Evolutionary conservation across 2,113 vertebrate species (phyloP).

Genomic region (Sceloporus tristichus): DNA sequence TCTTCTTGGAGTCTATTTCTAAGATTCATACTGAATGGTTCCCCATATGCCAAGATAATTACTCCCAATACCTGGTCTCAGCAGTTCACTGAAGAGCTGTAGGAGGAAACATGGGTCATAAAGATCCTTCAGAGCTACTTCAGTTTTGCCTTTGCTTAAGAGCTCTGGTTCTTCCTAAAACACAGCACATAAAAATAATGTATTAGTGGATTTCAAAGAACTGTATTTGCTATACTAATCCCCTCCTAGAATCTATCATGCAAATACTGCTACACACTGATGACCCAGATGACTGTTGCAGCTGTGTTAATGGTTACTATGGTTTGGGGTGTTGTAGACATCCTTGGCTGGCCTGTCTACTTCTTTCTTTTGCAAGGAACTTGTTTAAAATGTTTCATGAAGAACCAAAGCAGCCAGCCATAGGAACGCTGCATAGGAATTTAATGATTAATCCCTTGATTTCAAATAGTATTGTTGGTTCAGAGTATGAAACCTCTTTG

Average conservation of each 20-base stretch:
- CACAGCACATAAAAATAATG: constrained; percentile 30
- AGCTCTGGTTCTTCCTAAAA: constrained; percentile 77
- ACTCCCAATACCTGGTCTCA: constrained; percentile 84
- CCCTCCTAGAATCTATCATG: background rate
- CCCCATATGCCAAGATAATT: background rate
- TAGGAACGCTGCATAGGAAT: background rate
- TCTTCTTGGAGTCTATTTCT: background rate
- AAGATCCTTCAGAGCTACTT: constrained; percentile 73
- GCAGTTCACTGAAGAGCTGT: constrained; percentile 90
- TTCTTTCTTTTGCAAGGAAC: background rate
- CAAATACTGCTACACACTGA: background rate
- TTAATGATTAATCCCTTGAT: background rate
- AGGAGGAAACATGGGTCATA: constrained; percentile 95
- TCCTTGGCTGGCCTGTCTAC: background rate
- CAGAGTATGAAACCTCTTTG: background rate
- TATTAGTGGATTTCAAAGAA: background rate
- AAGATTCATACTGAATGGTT: background rate
- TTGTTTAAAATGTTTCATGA: background rate
- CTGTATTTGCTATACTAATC: constrained; percentile 19
- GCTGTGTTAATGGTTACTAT: background rate
- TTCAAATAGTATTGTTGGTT: background rate
- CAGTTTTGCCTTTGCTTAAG: constrained; percentile 71
- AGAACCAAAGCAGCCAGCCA: background rate
- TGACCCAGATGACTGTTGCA: background rate
- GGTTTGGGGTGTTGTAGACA: background rate